Conservation (phyloP, 2,113 vertebrate species). For the Microcebus tavaratra region DNA sequence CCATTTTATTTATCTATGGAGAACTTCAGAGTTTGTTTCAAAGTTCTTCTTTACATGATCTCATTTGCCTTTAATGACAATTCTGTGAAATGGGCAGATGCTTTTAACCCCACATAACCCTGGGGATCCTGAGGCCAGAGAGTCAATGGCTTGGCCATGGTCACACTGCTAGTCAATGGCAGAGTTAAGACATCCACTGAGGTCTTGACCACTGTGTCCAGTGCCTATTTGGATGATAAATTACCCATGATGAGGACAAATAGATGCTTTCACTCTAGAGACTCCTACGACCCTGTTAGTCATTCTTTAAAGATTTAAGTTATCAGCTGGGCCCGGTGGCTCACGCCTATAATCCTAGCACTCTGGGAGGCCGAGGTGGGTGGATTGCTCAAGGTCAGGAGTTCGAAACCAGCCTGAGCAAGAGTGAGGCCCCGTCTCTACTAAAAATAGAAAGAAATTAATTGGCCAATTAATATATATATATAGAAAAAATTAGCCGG, state of each 20-base stretch:
- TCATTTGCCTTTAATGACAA: neutral
- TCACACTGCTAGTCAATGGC: neutral
- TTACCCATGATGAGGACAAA: neutral
- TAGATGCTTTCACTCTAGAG: neutral
- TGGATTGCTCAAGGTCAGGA: too few relatives aligned
- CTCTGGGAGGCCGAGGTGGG: too few relatives aligned
- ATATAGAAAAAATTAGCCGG: too few relatives aligned
- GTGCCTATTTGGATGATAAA: neutral
- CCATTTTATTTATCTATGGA: neutral
- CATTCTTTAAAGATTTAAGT: neutral
- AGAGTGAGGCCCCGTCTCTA: too few relatives aligned
- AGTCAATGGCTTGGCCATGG: neutral
- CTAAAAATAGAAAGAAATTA: too few relatives aligned
- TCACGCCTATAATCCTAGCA: too few relatives aligned
- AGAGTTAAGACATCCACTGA: neutral
- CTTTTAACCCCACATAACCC: neutral
- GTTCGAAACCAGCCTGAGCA: too few relatives aligned
- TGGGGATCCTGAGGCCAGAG: neutral
- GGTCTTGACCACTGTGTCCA: neutral
- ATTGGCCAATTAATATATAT: too few relatives aligned
- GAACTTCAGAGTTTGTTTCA: neutral
- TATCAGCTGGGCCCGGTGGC: neutral
- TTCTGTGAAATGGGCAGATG: neutral
- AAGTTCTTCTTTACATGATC: neutral
- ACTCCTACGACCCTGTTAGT: neutral